Evolutionary conservation across 1,140 invertebrate species (phyloP).

Genomic region (Drosophila orena): DNA sequence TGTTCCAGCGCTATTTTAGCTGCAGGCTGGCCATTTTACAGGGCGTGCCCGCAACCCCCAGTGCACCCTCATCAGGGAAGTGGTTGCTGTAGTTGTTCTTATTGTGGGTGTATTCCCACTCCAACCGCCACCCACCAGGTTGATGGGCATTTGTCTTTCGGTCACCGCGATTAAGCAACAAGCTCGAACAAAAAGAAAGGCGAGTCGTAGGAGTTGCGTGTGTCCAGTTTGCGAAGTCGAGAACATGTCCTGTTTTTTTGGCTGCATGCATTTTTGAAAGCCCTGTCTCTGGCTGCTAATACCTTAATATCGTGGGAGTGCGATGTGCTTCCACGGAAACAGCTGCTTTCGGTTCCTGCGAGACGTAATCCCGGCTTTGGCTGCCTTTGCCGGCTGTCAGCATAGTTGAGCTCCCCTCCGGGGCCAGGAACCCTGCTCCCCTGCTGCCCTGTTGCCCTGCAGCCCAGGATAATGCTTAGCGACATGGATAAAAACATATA

Average conservation of each 20-base stretch:
- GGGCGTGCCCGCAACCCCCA: conserved; percentile 19
- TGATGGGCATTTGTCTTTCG: conserved; percentile 31
- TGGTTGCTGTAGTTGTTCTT: conserved; percentile 3
- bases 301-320: conserved; percentile 11
- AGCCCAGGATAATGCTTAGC: conserved; percentile 47
- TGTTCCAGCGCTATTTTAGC: background rate
- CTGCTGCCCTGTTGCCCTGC: conserved; percentile 3
- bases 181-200: conserved; percentile 8
- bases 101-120: conserved; percentile 25
- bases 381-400: conserved; percentile 46
- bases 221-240: conserved; percentile 17
- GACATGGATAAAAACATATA: conserved; percentile 13
- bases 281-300: conserved; percentile 30
- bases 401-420: conserved; percentile 29
- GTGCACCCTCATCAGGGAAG: conserved; percentile 1
- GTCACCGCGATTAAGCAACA: conserved; percentile 55
- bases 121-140: background rate
- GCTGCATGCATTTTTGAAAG: conserved; percentile 54
- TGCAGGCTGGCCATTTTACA: conserved; percentile 45
- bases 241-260: conserved; percentile 40
- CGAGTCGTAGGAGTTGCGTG: conserved; percentile 7
- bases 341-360: conserved; percentile 27
- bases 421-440: background rate
- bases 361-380: conserved; percentile 45
- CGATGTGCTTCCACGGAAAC: conserved; percentile 20